Conservation (phyloP, 2,888 invertebrate genomes). For the Phaonia tiefii region DNA sequence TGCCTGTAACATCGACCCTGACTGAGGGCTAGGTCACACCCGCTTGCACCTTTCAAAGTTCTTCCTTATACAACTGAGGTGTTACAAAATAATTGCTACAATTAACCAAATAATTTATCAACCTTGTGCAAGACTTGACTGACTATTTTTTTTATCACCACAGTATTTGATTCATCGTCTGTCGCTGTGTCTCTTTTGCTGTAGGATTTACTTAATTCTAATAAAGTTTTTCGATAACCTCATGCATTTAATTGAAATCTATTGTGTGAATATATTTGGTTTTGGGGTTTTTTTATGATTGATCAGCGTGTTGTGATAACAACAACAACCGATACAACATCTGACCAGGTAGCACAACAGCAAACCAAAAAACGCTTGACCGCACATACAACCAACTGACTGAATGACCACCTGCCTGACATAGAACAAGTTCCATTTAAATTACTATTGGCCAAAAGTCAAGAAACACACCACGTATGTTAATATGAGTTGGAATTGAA, state of each 20-base stretch:
- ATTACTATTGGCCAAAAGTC: neutral
- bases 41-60: too few relatives aligned
- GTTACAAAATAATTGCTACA: neutral
- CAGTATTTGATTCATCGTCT: neutral
- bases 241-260: constrained; percentile 39
- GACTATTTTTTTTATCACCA: neutral
- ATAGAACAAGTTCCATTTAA: constrained; percentile 52
- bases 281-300: constrained; percentile 43
- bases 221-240: constrained; percentile 44
- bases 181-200: neutral
- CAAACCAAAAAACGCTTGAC: neutral
- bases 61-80: too few relatives aligned
- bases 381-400: constrained; percentile 6
- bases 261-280: constrained; percentile 40
- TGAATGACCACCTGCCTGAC: constrained; percentile 42
- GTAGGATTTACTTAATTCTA: neutral
- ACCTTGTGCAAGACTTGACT: neutral
- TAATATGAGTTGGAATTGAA: too few relatives aligned
- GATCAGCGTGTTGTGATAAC: constrained; percentile 54
- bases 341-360: neutral
- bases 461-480: neutral
- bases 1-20: too few relatives aligned
- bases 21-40: too few relatives aligned
- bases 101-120: constrained; percentile 4
- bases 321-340: neutral